Evolutionary conservation across 2,113 vertebrate genomes (phyloP).

Genomic region (Lichenostomus cassidix): DNA sequence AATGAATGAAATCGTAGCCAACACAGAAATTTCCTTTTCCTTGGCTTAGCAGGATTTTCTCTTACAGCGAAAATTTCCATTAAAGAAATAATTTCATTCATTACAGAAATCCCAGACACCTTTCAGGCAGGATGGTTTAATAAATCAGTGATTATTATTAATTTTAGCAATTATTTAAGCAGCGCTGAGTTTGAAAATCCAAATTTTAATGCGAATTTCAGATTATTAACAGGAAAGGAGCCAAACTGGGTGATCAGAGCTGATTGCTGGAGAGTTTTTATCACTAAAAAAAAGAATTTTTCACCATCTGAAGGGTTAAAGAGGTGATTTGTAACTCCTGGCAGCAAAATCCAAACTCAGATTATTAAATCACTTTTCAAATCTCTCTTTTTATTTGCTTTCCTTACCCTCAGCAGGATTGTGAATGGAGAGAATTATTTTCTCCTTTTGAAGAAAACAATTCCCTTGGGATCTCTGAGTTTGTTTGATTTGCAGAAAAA

Average conservation of each 20-base stretch:
- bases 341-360: neutral
- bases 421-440: slow-evolving; percentile 13
- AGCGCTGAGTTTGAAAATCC: neutral
- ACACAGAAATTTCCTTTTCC: neutral
- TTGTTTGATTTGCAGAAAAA: neutral
- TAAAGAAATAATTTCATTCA: no score
- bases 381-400: neutral
- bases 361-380: neutral
- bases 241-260: neutral
- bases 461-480: neutral
- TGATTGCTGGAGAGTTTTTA: neutral
- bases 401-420: neutral
- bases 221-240: neutral
- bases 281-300: neutral
- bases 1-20: neutral
- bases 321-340: neutral
- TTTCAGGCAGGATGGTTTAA: neutral
- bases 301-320: neutral
- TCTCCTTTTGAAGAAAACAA: neutral
- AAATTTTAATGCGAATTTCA: neutral
- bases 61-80: neutral
- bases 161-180: neutral
- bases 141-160: neutral
- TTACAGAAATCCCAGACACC: neutral
- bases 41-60: neutral